A percentile compares a stretch with the other conserved stretches of the same genome.
phyloP scores from a whole-genome alignment of 1,140 invertebrate genomes.

The Heliconius hewitsoni region DNA sequence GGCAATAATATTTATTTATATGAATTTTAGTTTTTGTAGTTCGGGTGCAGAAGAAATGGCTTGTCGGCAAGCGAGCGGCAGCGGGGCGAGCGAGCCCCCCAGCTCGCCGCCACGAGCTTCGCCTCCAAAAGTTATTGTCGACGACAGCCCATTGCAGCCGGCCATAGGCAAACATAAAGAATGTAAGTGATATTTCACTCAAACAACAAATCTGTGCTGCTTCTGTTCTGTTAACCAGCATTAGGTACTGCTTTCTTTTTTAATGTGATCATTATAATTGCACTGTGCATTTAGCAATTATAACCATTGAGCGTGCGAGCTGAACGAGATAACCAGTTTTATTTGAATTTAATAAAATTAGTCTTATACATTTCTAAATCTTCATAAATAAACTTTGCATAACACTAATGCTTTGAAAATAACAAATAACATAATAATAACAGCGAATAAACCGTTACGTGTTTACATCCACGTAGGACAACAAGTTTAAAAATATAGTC shows the following conservation, averaged over 20 bases:
- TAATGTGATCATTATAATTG: background rate
- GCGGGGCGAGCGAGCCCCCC: slow-evolving; percentile 73
- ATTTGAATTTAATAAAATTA: too few species aligned
- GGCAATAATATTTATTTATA: background rate
- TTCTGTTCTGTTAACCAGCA: too few species aligned
- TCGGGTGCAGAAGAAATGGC: slow-evolving; percentile 76
- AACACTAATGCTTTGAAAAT: background rate
- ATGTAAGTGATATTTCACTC: slow-evolving; percentile 87
- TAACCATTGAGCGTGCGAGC: too few species aligned
- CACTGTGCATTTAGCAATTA: too few species aligned
- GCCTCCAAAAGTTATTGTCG: slow-evolving; percentile 94
- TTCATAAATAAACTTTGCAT: background rate
- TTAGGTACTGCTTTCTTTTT: background rate
- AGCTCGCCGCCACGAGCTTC: slow-evolving; percentile 83
- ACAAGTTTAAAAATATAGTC: background rate
- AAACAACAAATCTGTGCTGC: too few species aligned
- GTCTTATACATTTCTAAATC: background rate
- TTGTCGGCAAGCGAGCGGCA: slow-evolving; percentile 68
- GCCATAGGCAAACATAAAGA: slow-evolving; percentile 98
- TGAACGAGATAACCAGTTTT: too few species aligned
- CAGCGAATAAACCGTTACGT: background rate
- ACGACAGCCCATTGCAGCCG: slow-evolving; percentile 95
- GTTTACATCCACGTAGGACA: background rate
- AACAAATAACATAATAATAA: background rate
- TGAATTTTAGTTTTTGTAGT: slow-evolving; percentile 43